Base-by-base conservation (phyloP, 2,113 vertebrate species). In the Erpornis zantholeuca region DNA sequence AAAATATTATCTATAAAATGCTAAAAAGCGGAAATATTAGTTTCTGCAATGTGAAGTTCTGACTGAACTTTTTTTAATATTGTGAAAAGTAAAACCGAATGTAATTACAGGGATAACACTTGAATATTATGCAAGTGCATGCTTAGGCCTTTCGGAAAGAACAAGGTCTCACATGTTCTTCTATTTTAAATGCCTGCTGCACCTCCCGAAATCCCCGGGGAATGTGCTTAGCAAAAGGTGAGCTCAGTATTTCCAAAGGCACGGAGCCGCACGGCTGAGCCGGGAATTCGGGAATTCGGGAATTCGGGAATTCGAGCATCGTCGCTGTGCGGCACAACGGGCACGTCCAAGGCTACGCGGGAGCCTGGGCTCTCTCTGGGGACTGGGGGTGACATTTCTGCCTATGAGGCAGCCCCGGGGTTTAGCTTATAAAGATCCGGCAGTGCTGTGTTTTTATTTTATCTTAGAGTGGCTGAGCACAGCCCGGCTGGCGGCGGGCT, bases 211-310 rank as follows among this genome's bases (percentile, higher is more conserved):
- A 65, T 80, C 68, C 64, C 83, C 2, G 60, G 83, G 69, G 86
- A 94, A 72, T 2, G 76, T 2, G 47, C 72, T 86, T 23, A 57
- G 90, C 82, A 33, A 66, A 86, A 92, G 95, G 88, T 73, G 91
- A 90, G 68, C 86, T 94, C 92, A 89, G n/a, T 50, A 14, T 10
- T 66, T 92, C 96, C 88, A 65, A 83, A 96, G 63, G 63, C 63
- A 27, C 63, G 4, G 63, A 77, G 33, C 22, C 11, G 8, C 64
- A 18, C 72, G 3, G 64, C 72, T 10, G 83, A 18, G 12, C 45
- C 11, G 45, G 61, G 36, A 66, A 66, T 54, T 31, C 5, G n/a
- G 42, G 50, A 33, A 40, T 77, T 65, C 8, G n/a, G 45, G 23
- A 25, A 66, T 54, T 31, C 5, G n/a, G 42, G 50, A 33, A 40